Conservation (phyloP, 2,888 invertebrate species). For the Euproctis similis region DNA sequence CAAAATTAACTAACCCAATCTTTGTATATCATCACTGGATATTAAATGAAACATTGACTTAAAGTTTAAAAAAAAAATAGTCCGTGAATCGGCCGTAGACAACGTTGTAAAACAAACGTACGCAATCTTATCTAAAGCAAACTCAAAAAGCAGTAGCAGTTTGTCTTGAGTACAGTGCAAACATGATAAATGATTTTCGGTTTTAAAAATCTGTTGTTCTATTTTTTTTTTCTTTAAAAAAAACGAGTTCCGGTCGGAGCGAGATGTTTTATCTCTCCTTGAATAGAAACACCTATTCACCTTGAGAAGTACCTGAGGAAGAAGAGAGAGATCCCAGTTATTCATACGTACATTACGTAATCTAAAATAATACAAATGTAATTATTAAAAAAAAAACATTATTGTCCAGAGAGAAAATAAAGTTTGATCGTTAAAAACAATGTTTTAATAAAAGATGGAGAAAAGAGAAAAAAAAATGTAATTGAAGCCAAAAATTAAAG, state of each 20-base stretch:
- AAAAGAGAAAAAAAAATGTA: constrained; percentile 58
- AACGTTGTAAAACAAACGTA: constrained; percentile 68
- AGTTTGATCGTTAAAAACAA: constrained; percentile 59
- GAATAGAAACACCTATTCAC: constrained; percentile 73
- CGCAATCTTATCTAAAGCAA: constrained; percentile 70
- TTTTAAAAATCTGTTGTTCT: constrained; percentile 67
- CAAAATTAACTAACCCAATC: constrained; percentile 28
- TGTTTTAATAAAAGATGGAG: constrained; percentile 62
- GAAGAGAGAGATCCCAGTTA: constrained; percentile 68
- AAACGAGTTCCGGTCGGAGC: constrained; percentile 68
- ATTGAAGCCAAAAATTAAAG: constrained; percentile 73
- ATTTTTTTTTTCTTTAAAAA: constrained; percentile 58
- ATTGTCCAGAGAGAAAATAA: constrained; percentile 23
- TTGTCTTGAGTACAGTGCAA: constrained; percentile 70
- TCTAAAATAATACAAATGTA: no score
- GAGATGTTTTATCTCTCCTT: constrained; percentile 56
- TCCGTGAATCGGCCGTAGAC: constrained; percentile 64
- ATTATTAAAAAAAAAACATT: constrained; percentile 19
- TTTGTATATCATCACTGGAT: constrained; percentile 46
- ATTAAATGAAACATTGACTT: constrained; percentile 59
- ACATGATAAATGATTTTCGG: constrained; percentile 72
- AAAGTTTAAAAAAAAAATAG: constrained; percentile 67
- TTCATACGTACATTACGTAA: no score
- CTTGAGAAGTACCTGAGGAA: constrained; percentile 75
- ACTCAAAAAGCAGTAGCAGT: constrained; percentile 74